Evolutionary conservation across 2,797 vertebrate species (phyloP), one percentile per base, ranked within the genome.

Genomic region (Acipenser ruthenus): DNA sequence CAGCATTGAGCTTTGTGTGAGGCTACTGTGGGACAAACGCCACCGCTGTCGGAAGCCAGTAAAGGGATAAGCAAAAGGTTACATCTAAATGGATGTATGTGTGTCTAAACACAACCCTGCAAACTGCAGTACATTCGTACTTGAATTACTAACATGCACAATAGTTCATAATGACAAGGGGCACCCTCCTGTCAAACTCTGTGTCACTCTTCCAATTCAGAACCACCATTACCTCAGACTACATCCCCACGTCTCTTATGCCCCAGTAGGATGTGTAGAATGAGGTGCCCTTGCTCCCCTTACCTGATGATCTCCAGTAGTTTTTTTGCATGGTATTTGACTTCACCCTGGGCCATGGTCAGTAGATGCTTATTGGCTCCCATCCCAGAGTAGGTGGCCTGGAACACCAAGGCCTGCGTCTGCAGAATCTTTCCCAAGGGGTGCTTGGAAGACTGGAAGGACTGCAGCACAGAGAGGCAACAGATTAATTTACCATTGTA

Each of bases 331-430:
- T 89, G 87, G 52, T 84, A 76, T 60, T 88, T 87, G 70, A 90
- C 79, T 67, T 91, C 88, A 13, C 85, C 85, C 75, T 86, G 87
- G 0, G 90, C 90, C 85, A 90, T 81, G 1, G 2, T 67, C 77
- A 89, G 78, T 50, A 91, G 78, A 69, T 90, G 88, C 50, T 86
- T 83, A 65, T 78, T 88, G 68, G 87, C 82, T 0, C 89, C 88
- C 0, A 85, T 63, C 1, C 87, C 88, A 0, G 82, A 72, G 1
- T 85, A 91, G 0, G 87, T 83, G 3, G 87, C 86, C 77, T 87
- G 89, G 71, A 90, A 91, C 11, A 81, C 83, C 60, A 77, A 66
- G 0, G 58, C 70, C 69, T 89, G 65, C 0, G 66, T 80, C 59
- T 65, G 72, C 12, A 89, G 72, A 12, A 90, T 76, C 75, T 85